Base-by-base conservation (phyloP, 1,140 invertebrate genomes). In the Pseudomyrmex concolor region DNA sequence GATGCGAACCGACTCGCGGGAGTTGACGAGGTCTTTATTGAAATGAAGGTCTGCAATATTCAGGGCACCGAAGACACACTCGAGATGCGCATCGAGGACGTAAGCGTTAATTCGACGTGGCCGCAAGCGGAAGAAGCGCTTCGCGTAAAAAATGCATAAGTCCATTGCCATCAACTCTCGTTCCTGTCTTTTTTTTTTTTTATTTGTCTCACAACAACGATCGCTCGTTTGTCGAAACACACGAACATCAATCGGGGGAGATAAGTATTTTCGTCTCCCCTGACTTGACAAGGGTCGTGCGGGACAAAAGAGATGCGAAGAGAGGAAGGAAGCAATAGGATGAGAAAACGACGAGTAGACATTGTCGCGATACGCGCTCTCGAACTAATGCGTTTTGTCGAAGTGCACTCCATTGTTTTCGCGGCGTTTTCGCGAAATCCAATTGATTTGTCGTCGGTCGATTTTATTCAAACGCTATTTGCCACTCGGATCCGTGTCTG, bases 1-100 rank as follows among this genome's bases (percentile, higher is more conserved):
- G 76, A n/a, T 76, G 73, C 60, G 60, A 66, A 59, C 51, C 66
- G 43, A 59, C 64, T 78, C 54, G 64, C 19, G 64, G 54, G 54
- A 70, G 10, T 78, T 59, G 34, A 59, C 54, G 64, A 59, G 63
- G 15, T 19, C 63, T 12, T 67, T 15, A 45, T n/a, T 12, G 12
- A 59, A 60, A 59, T 48, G 19, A 70, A 45, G 19, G 12, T 13
- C 13, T 45, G 43, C 76, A 19, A 71, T 48, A 78, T 70, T 78
- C 50, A 57, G 45, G 15, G 0, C 5, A 51, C 13, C 12, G 15
- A 13, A 45, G 10, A 8, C 45, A 2, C 51, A 76, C 34, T 66
- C 60, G 45, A 17, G n/a, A 51, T 19, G 72, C 48, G 72, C 34
- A 7, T 59, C 54, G 17, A 71, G 12, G 17, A 55, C 54, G 59